Percentiles rank a stretch among this genome's conserved stretches.
phyloP scores from a whole-genome alignment of 2,888 invertebrate species.

The Sphinx pinastri region DNA sequence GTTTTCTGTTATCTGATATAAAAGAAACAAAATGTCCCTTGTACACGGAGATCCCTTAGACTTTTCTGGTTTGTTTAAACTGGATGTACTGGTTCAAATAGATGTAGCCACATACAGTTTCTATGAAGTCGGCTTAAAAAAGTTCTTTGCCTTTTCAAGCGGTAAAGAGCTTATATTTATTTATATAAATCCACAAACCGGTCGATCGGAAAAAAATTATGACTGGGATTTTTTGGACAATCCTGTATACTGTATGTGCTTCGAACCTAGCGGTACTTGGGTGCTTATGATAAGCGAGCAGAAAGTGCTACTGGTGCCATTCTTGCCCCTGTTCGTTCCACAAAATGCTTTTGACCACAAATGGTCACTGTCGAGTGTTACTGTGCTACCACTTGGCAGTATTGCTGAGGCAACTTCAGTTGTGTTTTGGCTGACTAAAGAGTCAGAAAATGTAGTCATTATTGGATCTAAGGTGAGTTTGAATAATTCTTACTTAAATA shows the following conservation, averaged over 20 bases:
- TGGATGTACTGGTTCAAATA: slow-evolving; percentile 73
- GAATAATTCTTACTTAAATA: background rate
- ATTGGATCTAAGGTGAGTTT: slow-evolving; percentile 86
- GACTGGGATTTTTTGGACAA: slow-evolving; percentile 80
- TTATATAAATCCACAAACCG: slow-evolving; percentile 67
- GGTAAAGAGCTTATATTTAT: slow-evolving; percentile 71
- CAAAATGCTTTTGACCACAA: slow-evolving; percentile 74
- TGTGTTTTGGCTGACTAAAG: slow-evolving; percentile 91
- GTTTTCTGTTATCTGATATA: background rate
- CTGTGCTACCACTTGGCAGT: slow-evolving; percentile 69
- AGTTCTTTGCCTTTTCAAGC: slow-evolving; percentile 75
- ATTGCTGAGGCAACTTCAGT: slow-evolving; percentile 83
- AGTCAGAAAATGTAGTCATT: slow-evolving; percentile 87
- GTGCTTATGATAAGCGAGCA: slow-evolving; percentile 85
- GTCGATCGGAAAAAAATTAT: slow-evolving; percentile 68
- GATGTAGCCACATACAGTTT: slow-evolving; percentile 70
- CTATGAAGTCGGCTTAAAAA: slow-evolving; percentile 77
- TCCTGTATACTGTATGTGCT: slow-evolving; percentile 89
- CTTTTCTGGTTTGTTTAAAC: slow-evolving; percentile 77
- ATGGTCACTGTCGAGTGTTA: slow-evolving; percentile 78
- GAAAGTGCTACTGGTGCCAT: slow-evolving; percentile 78
- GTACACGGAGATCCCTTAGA: slow-evolving; percentile 63
- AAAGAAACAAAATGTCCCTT: slow-evolving; percentile 57
- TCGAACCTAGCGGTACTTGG: slow-evolving; percentile 93
- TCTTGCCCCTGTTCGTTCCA: slow-evolving; percentile 73